These are phyloP conservation scores for Myotis davidii DNA, from an alignment of 2,113 vertebrate genomes.

Conservation along the genomic window DNA sequence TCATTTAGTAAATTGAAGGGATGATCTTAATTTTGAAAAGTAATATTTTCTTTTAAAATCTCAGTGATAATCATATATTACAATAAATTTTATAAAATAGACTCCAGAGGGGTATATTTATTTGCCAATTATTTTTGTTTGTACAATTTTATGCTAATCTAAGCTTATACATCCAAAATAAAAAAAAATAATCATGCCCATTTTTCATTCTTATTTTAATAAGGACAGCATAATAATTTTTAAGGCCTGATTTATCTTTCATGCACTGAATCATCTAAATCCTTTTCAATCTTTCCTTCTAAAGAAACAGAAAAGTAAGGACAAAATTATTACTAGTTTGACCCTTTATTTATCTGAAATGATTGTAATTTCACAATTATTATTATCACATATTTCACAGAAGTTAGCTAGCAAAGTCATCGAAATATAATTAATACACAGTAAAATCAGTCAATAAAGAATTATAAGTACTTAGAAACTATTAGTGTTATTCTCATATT, in stretches of 20 bases:
- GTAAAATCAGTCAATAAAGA: neutral
- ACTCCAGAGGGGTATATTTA: neutral
- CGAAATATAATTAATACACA: neutral
- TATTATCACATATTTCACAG: neutral
- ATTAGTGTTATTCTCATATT: neutral
- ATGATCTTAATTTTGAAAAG: neutral
- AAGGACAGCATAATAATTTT: neutral
- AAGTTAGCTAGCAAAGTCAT: neutral
- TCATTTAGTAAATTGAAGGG: neutral
- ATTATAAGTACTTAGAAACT: neutral
- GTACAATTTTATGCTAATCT: neutral
- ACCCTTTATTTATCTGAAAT: neutral
- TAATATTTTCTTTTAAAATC: neutral
- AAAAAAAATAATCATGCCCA: neutral
- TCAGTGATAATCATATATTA: neutral
- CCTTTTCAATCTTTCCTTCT: neutral
- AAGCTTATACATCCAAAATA: neutral
- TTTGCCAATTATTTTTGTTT: neutral
- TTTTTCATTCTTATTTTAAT: constrained; percentile 13
- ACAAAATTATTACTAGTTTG: neutral
- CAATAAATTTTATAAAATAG: neutral
- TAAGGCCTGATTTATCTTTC: neutral
- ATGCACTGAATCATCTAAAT: neutral
- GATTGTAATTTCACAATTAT: neutral
- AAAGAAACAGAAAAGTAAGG: neutral